Conservation (phyloP, 2,797 vertebrate species). For the Poecilia wingei region DNA sequence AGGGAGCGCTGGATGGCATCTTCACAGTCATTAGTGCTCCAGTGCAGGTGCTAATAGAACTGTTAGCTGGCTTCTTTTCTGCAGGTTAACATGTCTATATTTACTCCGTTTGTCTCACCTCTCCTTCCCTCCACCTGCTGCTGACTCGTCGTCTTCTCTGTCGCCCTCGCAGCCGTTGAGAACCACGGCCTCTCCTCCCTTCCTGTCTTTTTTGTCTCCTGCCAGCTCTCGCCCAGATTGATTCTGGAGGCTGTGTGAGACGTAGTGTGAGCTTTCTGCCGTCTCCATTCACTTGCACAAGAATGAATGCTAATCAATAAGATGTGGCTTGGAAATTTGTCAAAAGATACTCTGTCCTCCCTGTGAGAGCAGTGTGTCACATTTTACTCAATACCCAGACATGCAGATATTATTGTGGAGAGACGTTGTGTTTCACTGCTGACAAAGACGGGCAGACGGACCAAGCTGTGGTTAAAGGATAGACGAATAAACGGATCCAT, state of each 20-base stretch:
- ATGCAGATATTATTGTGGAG: constrained; percentile 1
- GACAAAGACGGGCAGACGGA: background rate
- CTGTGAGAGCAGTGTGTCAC: constrained; percentile 32
- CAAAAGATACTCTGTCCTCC: constrained; percentile 51
- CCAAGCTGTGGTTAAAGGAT: background rate
- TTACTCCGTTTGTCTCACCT: constrained; percentile 19
- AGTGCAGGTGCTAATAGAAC: constrained; percentile 50
- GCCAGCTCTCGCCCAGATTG: constrained; percentile 44
- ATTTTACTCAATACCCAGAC: constrained; percentile 15
- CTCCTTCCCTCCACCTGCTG: background rate
- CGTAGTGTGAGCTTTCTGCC: constrained; percentile 42
- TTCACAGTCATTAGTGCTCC: constrained; percentile 51
- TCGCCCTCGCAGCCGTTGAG: constrained; percentile 22
- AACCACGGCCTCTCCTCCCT: constrained; percentile 19
- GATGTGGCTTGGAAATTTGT: constrained; percentile 50
- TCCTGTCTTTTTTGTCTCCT: constrained; percentile 19
- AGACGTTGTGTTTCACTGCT: background rate
- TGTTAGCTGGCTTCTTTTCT: constrained; percentile 31
- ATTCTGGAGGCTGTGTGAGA: constrained; percentile 44
- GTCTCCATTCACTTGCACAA: constrained; percentile 59
- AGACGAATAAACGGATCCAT: background rate
- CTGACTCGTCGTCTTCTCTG: background rate
- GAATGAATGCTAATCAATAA: constrained; percentile 77
- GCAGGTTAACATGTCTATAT: constrained; percentile 31
- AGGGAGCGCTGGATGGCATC: constrained; percentile 37